Evolutionary conservation across 2,113 vertebrate species (phyloP).

Genomic region (Alligator mississippiensis): DNA sequence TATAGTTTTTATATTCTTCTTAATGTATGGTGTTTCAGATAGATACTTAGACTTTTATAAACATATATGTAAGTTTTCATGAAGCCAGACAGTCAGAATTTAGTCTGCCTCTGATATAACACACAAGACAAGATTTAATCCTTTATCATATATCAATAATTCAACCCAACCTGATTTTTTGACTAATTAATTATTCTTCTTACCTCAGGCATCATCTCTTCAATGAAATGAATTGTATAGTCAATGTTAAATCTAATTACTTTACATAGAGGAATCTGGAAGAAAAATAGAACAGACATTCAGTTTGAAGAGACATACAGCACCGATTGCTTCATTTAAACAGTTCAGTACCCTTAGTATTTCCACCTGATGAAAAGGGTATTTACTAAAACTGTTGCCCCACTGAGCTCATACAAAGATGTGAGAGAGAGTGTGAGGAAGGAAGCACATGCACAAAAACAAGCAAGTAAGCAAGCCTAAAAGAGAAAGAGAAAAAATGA

Average conservation of each 20-base stretch:
- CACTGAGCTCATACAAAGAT: background rate
- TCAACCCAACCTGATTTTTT: constrained; percentile 28
- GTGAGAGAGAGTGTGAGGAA: background rate
- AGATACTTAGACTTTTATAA: background rate
- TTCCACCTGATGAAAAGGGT: constrained; percentile 16
- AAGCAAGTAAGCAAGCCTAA: background rate
- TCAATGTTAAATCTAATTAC: constrained; percentile 99
- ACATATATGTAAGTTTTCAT: background rate
- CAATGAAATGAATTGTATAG: constrained; percentile 99
- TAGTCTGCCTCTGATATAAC: background rate
- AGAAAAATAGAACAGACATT: constrained; percentile 53
- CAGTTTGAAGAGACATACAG: constrained; percentile 13
- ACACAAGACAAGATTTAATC: background rate
- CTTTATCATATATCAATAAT: constrained; percentile 4
- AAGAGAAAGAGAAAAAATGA: background rate
- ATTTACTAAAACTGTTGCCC: background rate
- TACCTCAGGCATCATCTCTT: constrained; percentile 99
- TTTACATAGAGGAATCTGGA: constrained; percentile 96
- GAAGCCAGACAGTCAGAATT: background rate
- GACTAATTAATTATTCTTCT: constrained; percentile 69
- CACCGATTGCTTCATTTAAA: background rate
- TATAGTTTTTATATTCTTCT: background rate
- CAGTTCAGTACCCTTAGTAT: constrained; percentile 1
- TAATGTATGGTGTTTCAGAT: background rate
- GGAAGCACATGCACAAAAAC: too few species aligned